Evolutionary conservation across 1,140 invertebrate genomes (phyloP).

Genomic region (Orius insidiosus): DNA sequence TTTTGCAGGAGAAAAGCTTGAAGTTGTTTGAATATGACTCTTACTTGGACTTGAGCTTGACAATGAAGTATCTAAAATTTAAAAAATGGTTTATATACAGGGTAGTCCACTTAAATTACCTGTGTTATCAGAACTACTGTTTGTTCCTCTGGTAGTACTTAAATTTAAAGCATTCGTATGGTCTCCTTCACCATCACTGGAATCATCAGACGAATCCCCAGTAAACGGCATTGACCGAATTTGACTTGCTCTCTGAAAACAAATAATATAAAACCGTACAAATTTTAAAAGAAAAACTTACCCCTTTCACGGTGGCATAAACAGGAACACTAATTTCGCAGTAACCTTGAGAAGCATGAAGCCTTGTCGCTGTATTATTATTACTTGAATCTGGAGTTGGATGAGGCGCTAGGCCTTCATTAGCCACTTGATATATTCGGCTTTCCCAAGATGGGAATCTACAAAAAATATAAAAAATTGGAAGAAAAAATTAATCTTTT

Average conservation of each 20-base stretch:
- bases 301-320: constrained; percentile 88
- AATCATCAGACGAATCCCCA: constrained; percentile 87
- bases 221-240: constrained; percentile 89
- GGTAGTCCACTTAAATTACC: constrained; percentile 10
- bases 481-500: not conserved
- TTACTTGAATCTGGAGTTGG: constrained; percentile 28
- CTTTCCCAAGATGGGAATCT: constrained; percentile 83
- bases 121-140: constrained; percentile 27
- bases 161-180: constrained; percentile 20
- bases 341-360: constrained; percentile 35
- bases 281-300: constrained; percentile 27
- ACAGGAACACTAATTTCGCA: constrained; percentile 81
- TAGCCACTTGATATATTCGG: constrained; percentile 79
- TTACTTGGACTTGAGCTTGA: constrained; percentile 56
- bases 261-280: constrained; percentile 10
- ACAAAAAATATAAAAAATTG: not conserved
- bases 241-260: constrained; percentile 71
- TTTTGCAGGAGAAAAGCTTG: constrained; percentile 66
- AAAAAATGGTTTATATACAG: not conserved
- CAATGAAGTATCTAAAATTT: constrained; percentile 28
- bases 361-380: constrained; percentile 23
- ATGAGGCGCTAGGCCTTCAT: constrained; percentile 49
- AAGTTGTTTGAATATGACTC: constrained; percentile 58
- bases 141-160: constrained; percentile 28
- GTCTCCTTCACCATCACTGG: constrained; percentile 67